Evolutionary conservation across 2,797 vertebrate species (phyloP), one percentile per base, ranked within the genome.

Genomic region (Microhierax caerulescens): DNA sequence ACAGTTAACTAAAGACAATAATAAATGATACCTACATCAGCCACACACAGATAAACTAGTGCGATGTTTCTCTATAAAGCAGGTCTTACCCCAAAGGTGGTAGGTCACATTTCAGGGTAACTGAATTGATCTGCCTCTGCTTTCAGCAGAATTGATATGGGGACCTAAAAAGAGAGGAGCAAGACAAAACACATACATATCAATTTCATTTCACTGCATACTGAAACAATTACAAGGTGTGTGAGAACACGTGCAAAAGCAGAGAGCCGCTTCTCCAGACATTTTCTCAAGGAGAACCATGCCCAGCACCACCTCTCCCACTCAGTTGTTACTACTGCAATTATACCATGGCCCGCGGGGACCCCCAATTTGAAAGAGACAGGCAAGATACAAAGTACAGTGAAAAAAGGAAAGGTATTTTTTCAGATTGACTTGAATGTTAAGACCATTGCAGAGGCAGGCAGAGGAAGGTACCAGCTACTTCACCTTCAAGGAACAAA

Each of bases 141-240:
- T 59, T 92, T 65, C 83, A 88, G 76, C 57, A 51, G 30, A 88
- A 56, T 8, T 18, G 3, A 39, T 25, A 39, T 0, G 23, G 47
- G 18, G 45, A 93, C 50, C 96, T 95, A 87, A 74, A 95, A 67
- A 59, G 45, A 90, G 69, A 84, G 65, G 14, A 89, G n/a, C 30
- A 84, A 80, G 63, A 95, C 53, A 95, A 75, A 93, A 74, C 24
- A 75, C n/a, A 34, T 4, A 60, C 3, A 1, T 18, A n/a, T 68
- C 59, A 64, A 23, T 34, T 77, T 65, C 11, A 75, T 61, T 90
- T 69, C 60, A 59, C 9, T 65, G 68, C 78, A 91, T 7, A 47
- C 7, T 53, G 37, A 65, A 77, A 39, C 20, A 64, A 65, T 36
- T 30, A 5, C 2, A 63, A 72, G 43, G 63, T 67, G 53, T 47